Evolutionary conservation across 2,797 vertebrate genomes (phyloP), one percentile per base, ranked within the genome.

Genomic region (Babyrousa celebensis): DNA sequence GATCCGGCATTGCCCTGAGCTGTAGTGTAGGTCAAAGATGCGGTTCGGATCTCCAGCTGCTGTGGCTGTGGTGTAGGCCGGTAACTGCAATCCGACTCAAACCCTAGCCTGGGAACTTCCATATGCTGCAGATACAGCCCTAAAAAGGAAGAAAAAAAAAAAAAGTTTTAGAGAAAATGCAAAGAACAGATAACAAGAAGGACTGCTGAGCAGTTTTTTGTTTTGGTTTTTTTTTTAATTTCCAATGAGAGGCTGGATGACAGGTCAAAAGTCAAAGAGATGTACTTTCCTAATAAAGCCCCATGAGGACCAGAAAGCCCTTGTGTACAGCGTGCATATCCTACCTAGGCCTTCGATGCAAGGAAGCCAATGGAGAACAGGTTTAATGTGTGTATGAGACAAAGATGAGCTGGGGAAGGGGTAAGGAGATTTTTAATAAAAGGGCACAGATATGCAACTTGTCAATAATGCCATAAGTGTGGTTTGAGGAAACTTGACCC

Each of bases 251-350:
- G 56, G 58, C 54, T 90, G 15, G 15, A 23, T 80, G 11, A 40
- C 23, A 84, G 27, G 20, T 87, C 32, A 85, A 88, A 94, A 27
- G 48, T 89, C 75, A 94, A 65, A 96, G 68, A 85, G 54, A 89
- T 2, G 68, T 21, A 12, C 63, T 58, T 87, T 93, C 87, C 85
- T 17, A 89, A n/a, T 2, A n/a, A 2, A 40, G n/a, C 29, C n/a
- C 54, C 29, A 25, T 2, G 21, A 72, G 4, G 10, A 43, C n/a
- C 23, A 85, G 68, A 29, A 6, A 56, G 36, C 54, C 15, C 29
- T 5, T 4, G 15, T 23, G 5, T 12, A 29, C 12, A 58, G 52
- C 15, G n/a, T 27, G n/a, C 32, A 79, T 0, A 17, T 12, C 29
- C 54, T 8, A 36, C 29, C 54, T 8, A 36, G 18, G 18, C 70